Evolutionary conservation across 2,797 vertebrate species (phyloP), one percentile per base, ranked within the genome.

Genomic region (Argyrosomus regius): DNA sequence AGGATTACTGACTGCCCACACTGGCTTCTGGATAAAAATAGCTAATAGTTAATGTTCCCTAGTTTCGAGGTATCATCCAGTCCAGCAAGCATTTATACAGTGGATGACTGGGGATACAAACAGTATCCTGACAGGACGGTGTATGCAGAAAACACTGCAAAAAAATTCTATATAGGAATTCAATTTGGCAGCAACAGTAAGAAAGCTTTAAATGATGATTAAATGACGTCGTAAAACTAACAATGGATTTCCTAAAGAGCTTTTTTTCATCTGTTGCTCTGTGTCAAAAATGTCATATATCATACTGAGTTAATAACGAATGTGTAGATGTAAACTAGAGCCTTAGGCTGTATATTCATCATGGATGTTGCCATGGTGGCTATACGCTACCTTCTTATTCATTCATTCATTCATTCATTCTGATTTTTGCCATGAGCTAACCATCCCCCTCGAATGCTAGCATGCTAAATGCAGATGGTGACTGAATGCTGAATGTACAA

Each of bases 401-500:
- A 75, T 56, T 63, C 48, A 74, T 71, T 35, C 35, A 22, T 22
- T 22, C 22, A 22, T 22, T 48, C 24, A 58, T 50, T 66, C 6
- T 4, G 22, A 68, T 72, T 59, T 81, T 73, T 65, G 68, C 65
- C 74, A 61, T 18, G 4, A 83, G 70, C 58, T 49, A 80, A 73
- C 18, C 70, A 54, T 22, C 61, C 58, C 24, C 54, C 43, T 75
- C 56, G 35, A 26, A 50, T 48, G 52, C 28, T 28, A 43, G 22
- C 71, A 67, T 69, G 69, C 70, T 56, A 48, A 72, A 78, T 74
- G 49, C 31, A 84, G 71, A 67, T 9, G 16, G 28, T 7, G 67
- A 68, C 16, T 58, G 35, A 69, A 73, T 2, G 22, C 24, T 69
- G 69, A 63, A 58, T 77, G 20, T 56, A 77, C 11, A 22, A 22